phyloP scores from a whole-genome alignment of 2,888 invertebrate species.

The Helleia helle region DNA sequence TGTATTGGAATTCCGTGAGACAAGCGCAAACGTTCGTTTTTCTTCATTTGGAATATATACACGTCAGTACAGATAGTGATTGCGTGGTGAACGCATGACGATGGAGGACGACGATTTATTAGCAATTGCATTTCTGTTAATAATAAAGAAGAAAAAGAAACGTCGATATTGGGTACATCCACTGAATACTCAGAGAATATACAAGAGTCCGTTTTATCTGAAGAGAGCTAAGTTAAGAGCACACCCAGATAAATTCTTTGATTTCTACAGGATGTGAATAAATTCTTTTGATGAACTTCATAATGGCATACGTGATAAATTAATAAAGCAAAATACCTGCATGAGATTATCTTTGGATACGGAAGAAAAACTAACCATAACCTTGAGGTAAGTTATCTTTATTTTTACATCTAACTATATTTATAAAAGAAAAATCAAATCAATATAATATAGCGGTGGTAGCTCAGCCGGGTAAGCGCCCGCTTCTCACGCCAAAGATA shows the following conservation, averaged over 20 bases:
- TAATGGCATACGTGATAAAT: slow-evolving; percentile 10
- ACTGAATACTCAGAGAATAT: neutral
- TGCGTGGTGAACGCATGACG: slow-evolving; percentile 11
- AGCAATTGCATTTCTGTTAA: slow-evolving; percentile 14
- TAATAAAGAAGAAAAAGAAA: slow-evolving; percentile 11
- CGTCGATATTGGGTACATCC: neutral
- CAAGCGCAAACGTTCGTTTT: no score
- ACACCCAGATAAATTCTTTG: neutral
- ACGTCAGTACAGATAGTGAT: slow-evolving; percentile 4
- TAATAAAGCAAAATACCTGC: slow-evolving; percentile 12
- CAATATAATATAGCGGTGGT: no score
- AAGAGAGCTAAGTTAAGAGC: neutral
- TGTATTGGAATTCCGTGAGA: no score
- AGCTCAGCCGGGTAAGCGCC: no score
- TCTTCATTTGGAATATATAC: no score
- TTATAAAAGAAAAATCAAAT: no score
- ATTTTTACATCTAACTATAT: no score
- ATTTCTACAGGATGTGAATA: neutral
- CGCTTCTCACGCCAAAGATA: no score
- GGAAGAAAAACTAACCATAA: neutral
- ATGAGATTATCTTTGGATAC: slow-evolving; percentile 8
- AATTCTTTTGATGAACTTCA: neutral
- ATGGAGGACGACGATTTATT: slow-evolving; percentile 14
- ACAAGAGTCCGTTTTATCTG: neutral
- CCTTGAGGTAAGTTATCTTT: neutral